Percentiles rank a stretch among this genome's conserved stretches.
Conservation (phyloP, 2,888 invertebrate genomes). For the Cantharis rufa region DNA sequence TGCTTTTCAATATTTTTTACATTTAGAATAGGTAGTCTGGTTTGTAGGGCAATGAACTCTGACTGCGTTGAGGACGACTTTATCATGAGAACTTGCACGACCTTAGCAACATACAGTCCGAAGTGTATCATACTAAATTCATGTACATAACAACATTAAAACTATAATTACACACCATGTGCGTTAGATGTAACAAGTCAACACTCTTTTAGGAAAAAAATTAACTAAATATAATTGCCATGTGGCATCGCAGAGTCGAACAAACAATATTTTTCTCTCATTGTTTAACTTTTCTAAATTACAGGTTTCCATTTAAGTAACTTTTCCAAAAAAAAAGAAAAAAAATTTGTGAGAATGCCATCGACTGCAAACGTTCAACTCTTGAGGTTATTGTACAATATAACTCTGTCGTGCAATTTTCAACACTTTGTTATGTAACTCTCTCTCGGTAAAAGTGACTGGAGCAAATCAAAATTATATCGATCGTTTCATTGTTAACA, state of each 20-base stretch:
- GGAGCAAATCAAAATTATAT: neutral
- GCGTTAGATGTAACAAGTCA: neutral
- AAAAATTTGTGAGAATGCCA: neutral
- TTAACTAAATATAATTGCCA: neutral
- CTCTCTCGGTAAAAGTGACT: neutral
- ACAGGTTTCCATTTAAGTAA: neutral
- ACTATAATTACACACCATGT: constrained; percentile 1
- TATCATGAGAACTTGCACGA: constrained; percentile 14
- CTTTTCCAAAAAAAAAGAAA: neutral
- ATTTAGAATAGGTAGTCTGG: neutral
- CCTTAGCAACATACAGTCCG: constrained; percentile 2
- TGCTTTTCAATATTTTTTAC: neutral
- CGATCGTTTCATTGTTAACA: neutral
- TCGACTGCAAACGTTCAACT: neutral
- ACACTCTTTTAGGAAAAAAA: neutral
- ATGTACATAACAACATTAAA: neutral
- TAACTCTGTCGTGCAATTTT: neutral
- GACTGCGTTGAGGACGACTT: constrained; percentile 3
- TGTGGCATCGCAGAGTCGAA: neutral
- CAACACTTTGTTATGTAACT: neutral
- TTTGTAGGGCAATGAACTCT: constrained; percentile 11
- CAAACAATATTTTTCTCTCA: neutral
- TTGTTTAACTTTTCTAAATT: neutral
- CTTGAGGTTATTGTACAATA: neutral
- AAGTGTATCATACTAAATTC: neutral